These are phyloP conservation scores for Phylloscopus whistleri DNA, from an alignment of 2,113 vertebrate species.

Conservation along the genomic window DNA sequence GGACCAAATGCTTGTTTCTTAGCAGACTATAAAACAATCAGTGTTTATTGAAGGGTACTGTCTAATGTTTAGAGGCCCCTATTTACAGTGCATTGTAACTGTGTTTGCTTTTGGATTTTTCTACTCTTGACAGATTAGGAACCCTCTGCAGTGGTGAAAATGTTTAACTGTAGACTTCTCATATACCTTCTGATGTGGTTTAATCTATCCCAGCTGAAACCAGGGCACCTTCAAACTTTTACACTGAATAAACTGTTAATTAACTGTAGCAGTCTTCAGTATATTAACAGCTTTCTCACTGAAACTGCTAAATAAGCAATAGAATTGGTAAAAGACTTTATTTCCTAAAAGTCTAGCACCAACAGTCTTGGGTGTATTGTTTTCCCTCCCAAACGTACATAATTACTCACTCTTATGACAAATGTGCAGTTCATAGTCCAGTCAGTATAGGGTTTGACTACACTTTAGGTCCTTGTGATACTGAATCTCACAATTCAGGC, in stretches of 20 bases:
- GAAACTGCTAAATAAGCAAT: neutral
- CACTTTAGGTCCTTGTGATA: neutral
- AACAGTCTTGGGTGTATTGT: neutral
- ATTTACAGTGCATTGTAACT: neutral
- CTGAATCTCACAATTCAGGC: neutral
- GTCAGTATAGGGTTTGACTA: neutral
- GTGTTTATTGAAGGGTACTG: neutral
- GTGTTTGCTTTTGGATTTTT: neutral
- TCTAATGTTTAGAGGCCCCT: neutral
- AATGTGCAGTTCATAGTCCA: neutral
- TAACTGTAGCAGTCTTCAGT: neutral
- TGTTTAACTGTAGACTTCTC: neutral
- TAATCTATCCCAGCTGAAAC: neutral
- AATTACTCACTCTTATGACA: neutral
- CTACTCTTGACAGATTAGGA: neutral
- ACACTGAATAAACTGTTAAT: neutral
- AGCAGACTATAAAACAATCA: neutral
- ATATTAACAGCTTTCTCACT: neutral
- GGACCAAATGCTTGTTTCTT: neutral
- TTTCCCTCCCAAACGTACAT: neutral
- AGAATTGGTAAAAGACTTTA: neutral
- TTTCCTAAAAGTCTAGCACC: neutral
- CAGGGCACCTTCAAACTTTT: neutral
- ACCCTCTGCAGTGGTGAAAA: neutral
- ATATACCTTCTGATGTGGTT: neutral